Conservation (phyloP, 1,140 invertebrate genomes). For the Battus philenor region DNA sequence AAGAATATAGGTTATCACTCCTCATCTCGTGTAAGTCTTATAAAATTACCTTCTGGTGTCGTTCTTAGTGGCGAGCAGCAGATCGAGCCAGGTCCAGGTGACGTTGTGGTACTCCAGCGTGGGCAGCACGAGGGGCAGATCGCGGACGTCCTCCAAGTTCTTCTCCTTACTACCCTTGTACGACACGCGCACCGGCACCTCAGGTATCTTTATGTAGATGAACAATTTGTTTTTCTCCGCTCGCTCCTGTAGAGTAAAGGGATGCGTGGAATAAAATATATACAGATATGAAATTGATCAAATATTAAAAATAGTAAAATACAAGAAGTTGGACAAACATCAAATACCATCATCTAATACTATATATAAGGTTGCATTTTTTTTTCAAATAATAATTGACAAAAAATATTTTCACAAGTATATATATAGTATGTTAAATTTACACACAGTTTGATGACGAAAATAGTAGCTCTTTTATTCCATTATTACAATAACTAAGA, state of each 20-base stretch:
- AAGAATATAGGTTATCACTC: too few relatives aligned
- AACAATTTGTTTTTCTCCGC: conserved; percentile 99
- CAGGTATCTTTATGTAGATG: conserved; percentile 98
- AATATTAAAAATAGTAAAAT: neutral
- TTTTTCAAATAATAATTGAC: too few relatives aligned
- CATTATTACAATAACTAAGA: too few relatives aligned
- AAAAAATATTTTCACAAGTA: too few relatives aligned
- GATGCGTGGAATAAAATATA: neutral
- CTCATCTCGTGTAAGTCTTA: too few relatives aligned
- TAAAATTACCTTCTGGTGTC: conserved; percentile 86
- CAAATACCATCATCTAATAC: too few relatives aligned
- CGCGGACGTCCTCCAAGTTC: conserved; percentile 96
- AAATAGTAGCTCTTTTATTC: too few relatives aligned
- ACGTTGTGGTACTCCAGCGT: conserved; percentile 99
- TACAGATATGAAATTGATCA: neutral
- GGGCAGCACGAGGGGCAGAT: conserved; percentile 95
- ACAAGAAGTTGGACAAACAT: too few relatives aligned
- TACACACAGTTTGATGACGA: too few relatives aligned
- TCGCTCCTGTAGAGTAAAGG: conserved; percentile 80
- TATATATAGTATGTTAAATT: too few relatives aligned
- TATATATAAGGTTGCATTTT: too few relatives aligned
- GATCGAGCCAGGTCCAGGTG: conserved; percentile 99
- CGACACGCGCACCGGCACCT: conserved; percentile 96
- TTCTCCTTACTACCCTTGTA: conserved; percentile 99
- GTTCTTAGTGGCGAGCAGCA: conserved; percentile 95